Percentiles rank a stretch among this genome's conserved stretches.
These are phyloP conservation scores for Omphaloscelis lunosa DNA, from an alignment of 2,888 invertebrate genomes.

Conservation along the genomic window DNA sequence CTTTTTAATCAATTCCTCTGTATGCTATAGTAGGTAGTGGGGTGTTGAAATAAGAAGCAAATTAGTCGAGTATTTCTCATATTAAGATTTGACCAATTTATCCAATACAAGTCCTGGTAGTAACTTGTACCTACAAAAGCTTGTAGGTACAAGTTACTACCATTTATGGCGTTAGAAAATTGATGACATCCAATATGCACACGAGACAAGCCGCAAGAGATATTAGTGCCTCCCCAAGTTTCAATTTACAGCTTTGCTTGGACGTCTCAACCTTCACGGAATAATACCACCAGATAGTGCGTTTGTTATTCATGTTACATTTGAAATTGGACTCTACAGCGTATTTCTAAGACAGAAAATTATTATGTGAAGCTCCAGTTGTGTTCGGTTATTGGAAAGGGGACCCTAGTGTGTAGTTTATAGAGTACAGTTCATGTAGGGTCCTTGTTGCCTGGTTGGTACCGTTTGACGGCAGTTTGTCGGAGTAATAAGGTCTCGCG, in stretches of 20 bases:
- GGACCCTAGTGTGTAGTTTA: constrained; percentile 67
- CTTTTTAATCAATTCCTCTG: not conserved
- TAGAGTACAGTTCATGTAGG: constrained; percentile 73
- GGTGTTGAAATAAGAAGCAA: no score
- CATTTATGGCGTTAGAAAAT: constrained; percentile 53
- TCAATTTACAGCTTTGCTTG: constrained; percentile 87
- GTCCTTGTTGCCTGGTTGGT: constrained; percentile 70
- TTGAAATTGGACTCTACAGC: constrained; percentile 77
- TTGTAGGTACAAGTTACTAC: constrained; percentile 18
- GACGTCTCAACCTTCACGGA: constrained; percentile 85
- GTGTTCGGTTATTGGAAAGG: constrained; percentile 67
- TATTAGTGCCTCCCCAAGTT: constrained; percentile 83
- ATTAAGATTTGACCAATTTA: not conserved
- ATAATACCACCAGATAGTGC: constrained; percentile 79
- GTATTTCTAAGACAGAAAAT: constrained; percentile 75
- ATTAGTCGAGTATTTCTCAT: not conserved
- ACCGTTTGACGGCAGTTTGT: constrained; percentile 90
- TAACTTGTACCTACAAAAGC: no score
- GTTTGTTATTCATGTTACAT: constrained; percentile 78
- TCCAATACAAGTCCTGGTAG: not conserved
- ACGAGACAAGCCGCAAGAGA: constrained; percentile 70
- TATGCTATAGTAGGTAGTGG: not conserved
- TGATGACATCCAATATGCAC: constrained; percentile 69
- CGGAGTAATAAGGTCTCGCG: constrained; percentile 89
- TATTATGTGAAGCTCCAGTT: constrained; percentile 59